These are phyloP conservation scores for Volucella inanis DNA, from an alignment of 2,888 invertebrate species.

Conservation along the genomic window DNA sequence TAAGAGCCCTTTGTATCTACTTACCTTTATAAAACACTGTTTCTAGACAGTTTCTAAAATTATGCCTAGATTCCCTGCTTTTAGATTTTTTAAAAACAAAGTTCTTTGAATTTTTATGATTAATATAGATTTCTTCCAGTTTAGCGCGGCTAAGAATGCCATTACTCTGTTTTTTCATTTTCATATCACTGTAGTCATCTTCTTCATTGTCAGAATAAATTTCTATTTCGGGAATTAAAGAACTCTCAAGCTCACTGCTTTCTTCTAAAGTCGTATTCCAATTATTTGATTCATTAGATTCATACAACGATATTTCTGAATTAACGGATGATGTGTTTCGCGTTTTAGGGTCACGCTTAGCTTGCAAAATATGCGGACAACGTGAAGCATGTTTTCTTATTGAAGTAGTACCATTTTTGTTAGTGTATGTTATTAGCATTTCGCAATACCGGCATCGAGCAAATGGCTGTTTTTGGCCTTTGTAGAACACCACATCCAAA, in stretches of 20 bases:
- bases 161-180: background rate
- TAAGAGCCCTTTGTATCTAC: background rate
- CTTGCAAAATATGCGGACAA: constrained; percentile 40
- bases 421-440: constrained; percentile 36
- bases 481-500: constrained; percentile 52
- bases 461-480: constrained; percentile 45
- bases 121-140: constrained; percentile 26
- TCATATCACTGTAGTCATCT: background rate
- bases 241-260: constrained; percentile 21
- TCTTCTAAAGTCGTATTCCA: constrained; percentile 15
- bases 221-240: constrained; percentile 46
- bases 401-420: constrained; percentile 60
- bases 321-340: background rate
- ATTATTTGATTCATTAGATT: background rate
- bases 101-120: constrained; percentile 36
- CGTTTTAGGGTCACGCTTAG: constrained; percentile 30
- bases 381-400: constrained; percentile 59
- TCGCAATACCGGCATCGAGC: constrained; percentile 51
- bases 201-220: constrained; percentile 40
- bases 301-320: background rate
- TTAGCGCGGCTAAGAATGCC: background rate
- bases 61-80: constrained; percentile 3
- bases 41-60: constrained; percentile 49
- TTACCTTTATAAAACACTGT: constrained; percentile 50
- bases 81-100: constrained; percentile 53